A percentile compares a stretch with the other conserved stretches of the same genome.
phyloP scores from a whole-genome alignment of 2,888 invertebrate species.

The Labia minor region DNA sequence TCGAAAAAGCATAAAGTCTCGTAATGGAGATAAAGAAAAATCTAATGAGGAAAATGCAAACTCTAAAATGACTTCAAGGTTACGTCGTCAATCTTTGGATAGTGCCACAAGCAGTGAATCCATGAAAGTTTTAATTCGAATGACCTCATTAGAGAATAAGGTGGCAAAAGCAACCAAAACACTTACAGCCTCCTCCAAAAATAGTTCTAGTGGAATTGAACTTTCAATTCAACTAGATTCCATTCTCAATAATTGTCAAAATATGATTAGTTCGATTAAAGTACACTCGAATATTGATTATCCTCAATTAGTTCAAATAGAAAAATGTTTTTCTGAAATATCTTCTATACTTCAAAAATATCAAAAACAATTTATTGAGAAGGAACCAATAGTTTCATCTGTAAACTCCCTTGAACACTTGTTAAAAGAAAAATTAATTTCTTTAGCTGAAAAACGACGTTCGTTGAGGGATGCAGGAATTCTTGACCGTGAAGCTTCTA shows the following conservation, averaged over 20 bases:
- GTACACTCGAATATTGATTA: neutral
- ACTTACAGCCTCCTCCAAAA: neutral
- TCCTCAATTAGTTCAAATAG: slow-evolving; percentile 40
- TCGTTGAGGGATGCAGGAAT: slow-evolving; percentile 54
- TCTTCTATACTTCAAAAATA: slow-evolving; percentile 49
- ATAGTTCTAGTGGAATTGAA: neutral
- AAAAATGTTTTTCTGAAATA: slow-evolving; percentile 51
- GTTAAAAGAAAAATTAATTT: slow-evolving; percentile 54
- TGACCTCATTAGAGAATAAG: slow-evolving; percentile 67
- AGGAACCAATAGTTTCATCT: slow-evolving; percentile 4
- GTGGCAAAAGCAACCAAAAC: slow-evolving; percentile 46
- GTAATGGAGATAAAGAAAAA: slow-evolving; percentile 20
- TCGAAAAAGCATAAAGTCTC: slow-evolving; percentile 31
- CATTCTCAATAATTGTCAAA: neutral
- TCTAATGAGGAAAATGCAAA: slow-evolving; percentile 34
- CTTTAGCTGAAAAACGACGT: slow-evolving; percentile 56
- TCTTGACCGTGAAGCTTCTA: slow-evolving; percentile 53
- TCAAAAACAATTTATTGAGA: slow-evolving; percentile 46
- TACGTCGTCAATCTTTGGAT: slow-evolving; percentile 65
- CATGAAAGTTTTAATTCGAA: slow-evolving; percentile 64
- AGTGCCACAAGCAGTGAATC: slow-evolving; percentile 68
- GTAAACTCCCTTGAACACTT: slow-evolving; percentile 47
- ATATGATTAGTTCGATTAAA: neutral
- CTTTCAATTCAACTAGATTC: neutral
- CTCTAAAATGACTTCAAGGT: slow-evolving; percentile 44